These are phyloP conservation scores for Prosapia bicincta DNA, from an alignment of 2,888 invertebrate genomes.

Conservation along the genomic window DNA sequence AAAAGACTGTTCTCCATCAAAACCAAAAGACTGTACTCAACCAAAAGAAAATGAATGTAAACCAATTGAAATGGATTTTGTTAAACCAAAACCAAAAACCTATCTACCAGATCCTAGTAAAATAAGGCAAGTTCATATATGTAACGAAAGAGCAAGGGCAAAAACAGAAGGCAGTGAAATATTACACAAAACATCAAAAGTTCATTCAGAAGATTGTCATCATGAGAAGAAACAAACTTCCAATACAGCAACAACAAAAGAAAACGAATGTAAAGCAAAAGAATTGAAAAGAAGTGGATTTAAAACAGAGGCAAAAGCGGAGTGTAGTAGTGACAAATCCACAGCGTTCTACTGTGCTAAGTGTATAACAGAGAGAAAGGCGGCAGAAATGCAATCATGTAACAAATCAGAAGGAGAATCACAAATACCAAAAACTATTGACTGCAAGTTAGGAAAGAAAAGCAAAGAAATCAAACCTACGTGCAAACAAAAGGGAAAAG, in stretches of 20 bases:
- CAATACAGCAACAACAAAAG: no score
- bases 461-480: background rate
- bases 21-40: background rate
- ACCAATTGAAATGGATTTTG: background rate
- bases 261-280: no score
- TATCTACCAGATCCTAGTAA: background rate
- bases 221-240: background rate
- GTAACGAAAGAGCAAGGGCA: background rate
- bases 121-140: background rate
- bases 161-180: background rate
- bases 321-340: background rate
- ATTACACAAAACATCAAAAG: background rate
- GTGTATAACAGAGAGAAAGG: background rate
- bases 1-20: background rate
- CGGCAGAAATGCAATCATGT: background rate
- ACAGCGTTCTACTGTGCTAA: background rate
- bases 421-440: background rate
- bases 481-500: background rate
- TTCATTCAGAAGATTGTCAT: background rate
- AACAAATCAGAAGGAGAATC: background rate
- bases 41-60: no score
- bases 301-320: background rate
- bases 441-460: background rate
- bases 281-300: background rate
- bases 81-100: background rate